Base-by-base conservation (phyloP, 1,140 invertebrate species). In the Limonius californicus region DNA sequence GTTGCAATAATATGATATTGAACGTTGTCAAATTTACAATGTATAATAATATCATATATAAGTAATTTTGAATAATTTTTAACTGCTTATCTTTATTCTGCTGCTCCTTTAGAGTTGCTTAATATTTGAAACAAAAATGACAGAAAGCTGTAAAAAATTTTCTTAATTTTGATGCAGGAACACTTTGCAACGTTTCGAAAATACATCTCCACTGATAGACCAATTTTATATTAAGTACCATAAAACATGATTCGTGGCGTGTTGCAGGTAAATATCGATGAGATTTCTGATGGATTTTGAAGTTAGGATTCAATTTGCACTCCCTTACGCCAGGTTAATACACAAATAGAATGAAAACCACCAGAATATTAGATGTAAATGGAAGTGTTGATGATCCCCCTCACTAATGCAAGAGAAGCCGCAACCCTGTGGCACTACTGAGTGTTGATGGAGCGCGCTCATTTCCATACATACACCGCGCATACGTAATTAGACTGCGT, bases 311-410 rank as follows among this genome's bases (percentile, higher is more conserved):
- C 45, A 50, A 50, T 50, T 50, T 50, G 45, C 45, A 21, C 45
- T 21, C 45, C 45, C 45, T 50, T 50, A 50, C 45, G 12, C 35
- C 35, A 14, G 45, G 45, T 50, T 50, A 50, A 50, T 50, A 50
- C 20, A 50, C 45, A 50, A 50, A 50, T 50, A 50, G 45, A 50
- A 50, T 50, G 45, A 50, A 50, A 50, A 50, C 45, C 45, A 19
- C 45, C 45, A 50, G 45, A 50, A 57, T 57, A 57, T 57, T 57
- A 57, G 55, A 57, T 57, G 55, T 57, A 57, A 57, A 57, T 57
- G 55, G 55, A 57, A 57, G 20, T 57, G 55, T 57, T 57, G 55
- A 57, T 57, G 55, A 57, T 57, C 20, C 20, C 55, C 55, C 16
- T 57, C 45, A 50, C 45, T 57, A 57, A 57, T 57, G 55, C 55